Evolutionary conservation across 2,888 invertebrate genomes (phyloP), one percentile per base, ranked within the genome.

Genomic region (Sphecodes monilicornis): DNA sequence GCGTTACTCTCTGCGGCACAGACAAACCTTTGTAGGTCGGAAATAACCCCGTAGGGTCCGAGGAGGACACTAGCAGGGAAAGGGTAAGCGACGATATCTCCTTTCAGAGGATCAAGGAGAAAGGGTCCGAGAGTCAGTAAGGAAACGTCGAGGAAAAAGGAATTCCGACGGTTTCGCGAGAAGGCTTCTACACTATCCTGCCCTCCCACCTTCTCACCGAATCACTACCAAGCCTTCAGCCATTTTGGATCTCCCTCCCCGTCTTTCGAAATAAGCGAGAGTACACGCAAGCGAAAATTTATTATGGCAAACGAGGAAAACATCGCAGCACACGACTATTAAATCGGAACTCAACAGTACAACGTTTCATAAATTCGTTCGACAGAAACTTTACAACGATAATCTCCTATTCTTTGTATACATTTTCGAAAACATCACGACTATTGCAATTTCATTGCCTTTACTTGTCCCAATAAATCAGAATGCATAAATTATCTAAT

Each of bases 331-430:
- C 66, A 78, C 74, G 84, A 78, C 85, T 88, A 87, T 88, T 90
- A 90, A 90, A 90, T 90, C 88, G 86, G 46, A 80, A 77, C 82
- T 87, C 79, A 70, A 85, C 83, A 79, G 86, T 84, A 78, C 82
- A 86, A 57, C 82, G 82, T 89, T 88, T 89, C 88, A 85, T 88
- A 89, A 89, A 89, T 89, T 89, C 88, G 82, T 88, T 86, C 86
- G 69, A 86, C 85, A 80, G 78, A 71, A 88, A 88, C 88, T 88
- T 86, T 89, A 85, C 86, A 86, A 77, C 89, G 85, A 88, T 88
- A 82, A 89, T 89, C 80, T n/a, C n/a, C n/a, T n/a, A n/a, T n/a
- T n/a, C n/a, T n/a, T n/a, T n/a, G n/a, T n/a, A n/a, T n/a, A n/a
- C n/a, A n/a, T n/a, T n/a, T n/a, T n/a, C n/a, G n/a, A n/a, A n/a